phyloP scores from a whole-genome alignment of 1,140 invertebrate species.

The Pseudomyrmex flavicornis region DNA sequence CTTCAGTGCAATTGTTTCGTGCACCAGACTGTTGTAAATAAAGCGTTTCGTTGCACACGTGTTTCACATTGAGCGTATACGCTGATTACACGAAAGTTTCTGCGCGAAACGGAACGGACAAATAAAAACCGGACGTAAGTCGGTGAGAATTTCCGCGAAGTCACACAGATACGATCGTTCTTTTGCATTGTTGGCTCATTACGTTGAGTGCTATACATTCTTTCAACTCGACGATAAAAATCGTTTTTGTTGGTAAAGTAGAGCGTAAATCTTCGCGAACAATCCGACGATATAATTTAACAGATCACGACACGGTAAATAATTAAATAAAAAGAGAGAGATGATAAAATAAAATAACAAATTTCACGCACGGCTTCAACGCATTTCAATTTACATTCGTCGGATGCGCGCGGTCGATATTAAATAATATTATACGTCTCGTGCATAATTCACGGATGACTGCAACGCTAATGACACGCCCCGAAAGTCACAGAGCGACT shows the following conservation, averaged over 20 bases:
- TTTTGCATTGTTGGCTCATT: slow-evolving; percentile 5
- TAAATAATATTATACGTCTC: slow-evolving; percentile 28
- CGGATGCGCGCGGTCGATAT: slow-evolving; percentile 3
- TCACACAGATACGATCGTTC: slow-evolving; percentile 19
- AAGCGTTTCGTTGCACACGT: neutral
- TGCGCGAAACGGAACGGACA: neutral
- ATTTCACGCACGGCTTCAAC: slow-evolving; percentile 32
- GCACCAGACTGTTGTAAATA: neutral
- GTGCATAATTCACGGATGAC: slow-evolving; percentile 47
- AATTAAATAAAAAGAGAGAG: slow-evolving; percentile 31
- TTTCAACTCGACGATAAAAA: slow-evolving; percentile 26
- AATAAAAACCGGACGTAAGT: slow-evolving; percentile 9
- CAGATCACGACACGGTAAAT: slow-evolving; percentile 17
- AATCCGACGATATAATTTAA: neutral
- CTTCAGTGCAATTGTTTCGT: neutral
- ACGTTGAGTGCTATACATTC: neutral
- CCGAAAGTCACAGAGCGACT: slow-evolving; percentile 6
- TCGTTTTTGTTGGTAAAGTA: neutral
- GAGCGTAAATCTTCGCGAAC: neutral
- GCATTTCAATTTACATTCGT: slow-evolving; percentile 40
- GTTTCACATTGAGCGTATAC: neutral
- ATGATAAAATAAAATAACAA: slow-evolving; percentile 29
- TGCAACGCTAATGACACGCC: slow-evolving; percentile 41
- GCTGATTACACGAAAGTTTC: neutral
- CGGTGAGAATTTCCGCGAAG: slow-evolving; percentile 16